Base-by-base conservation (phyloP, 2,888 invertebrate genomes). In the Timandra comae region DNA sequence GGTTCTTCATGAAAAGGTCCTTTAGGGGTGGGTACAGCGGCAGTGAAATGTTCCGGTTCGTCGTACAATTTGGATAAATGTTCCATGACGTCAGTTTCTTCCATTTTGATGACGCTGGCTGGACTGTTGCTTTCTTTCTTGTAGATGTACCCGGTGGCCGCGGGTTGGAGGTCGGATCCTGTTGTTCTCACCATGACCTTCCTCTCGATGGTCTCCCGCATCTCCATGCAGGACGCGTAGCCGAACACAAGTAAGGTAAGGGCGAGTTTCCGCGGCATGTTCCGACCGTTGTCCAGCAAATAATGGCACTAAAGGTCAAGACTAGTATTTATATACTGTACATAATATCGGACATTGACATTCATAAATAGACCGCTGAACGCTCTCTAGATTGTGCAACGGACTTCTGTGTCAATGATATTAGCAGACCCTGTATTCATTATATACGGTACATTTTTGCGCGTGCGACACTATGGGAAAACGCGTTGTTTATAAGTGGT, bases 111-210 rank as follows among this genome's bases (percentile, higher is more conserved):
- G 28, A 87, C 84, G 43, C 80, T 82, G 2, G 73, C 80, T 1
- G 84, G 80, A 0, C 86, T 82, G 22, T 84, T 72, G 38, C 68
- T 76, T 34, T 81, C 76, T 52, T 86, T 86, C 44, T 82, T 82
- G 59, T 87, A 87, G 21, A 87, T 80, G 61, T 88, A 90, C 1
- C 88, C 89, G 0, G 88, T 86, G 0, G 88, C 89, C 0, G 88
- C 88, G 0, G 87, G 86, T 41, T 87, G 88, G 20, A 89, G 84
- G 59, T 90, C 90, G 3, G 87, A 86, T 24, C 87, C 85, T 0
- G 86, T 79, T 35, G 85, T 88, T 32, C 88, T 78, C 23, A 88
- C 85, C 73, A 88, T 80, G 16, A 87, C 85, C 81, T 86, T 88
- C 44, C 86, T 64, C 43, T 84, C 78, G 1, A 86, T 82, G 2